Evolutionary conservation across 2,113 vertebrate species (phyloP).

Genomic region (Macaca nemestrina): DNA sequence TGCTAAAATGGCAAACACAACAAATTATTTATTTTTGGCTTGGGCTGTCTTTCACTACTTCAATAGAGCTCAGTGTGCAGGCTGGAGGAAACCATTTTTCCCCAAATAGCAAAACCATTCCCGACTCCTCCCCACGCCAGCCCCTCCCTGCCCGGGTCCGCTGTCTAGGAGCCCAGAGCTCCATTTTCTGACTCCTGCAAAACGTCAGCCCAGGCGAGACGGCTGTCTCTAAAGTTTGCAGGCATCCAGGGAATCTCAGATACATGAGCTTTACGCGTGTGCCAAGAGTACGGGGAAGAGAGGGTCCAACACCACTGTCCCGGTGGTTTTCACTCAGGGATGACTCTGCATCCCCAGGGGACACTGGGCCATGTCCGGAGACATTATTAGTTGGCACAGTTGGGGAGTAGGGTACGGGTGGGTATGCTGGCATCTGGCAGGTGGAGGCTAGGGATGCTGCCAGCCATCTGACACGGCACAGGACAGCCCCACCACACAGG

Average conservation of each 20-base stretch:
- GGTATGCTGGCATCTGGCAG: neutral
- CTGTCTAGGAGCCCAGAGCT: fast-evolving
- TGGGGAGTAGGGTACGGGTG: too few relatives aligned
- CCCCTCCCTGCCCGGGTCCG: neutral
- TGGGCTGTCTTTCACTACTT: conserved; percentile 7
- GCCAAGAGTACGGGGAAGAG: neutral
- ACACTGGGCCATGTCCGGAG: neutral
- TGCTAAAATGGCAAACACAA: neutral
- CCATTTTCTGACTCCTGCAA: neutral
- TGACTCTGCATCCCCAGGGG: neutral
- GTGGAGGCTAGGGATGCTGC: neutral
- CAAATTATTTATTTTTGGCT: neutral
- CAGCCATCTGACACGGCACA: neutral
- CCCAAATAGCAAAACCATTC: neutral
- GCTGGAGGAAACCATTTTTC: neutral
- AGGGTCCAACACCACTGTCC: neutral
- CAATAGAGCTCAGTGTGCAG: neutral
- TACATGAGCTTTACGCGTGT: neutral
- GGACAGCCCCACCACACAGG: neutral
- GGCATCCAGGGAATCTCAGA: neutral
- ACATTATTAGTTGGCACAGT: neutral
- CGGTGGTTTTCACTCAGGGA: neutral
- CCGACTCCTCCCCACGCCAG: neutral
- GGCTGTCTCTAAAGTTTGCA: neutral
- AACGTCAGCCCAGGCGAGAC: neutral